Evolutionary conservation across 2,888 invertebrate genomes (phyloP), one percentile per base, ranked within the genome.

Genomic region (Orgyia antiqua): DNA sequence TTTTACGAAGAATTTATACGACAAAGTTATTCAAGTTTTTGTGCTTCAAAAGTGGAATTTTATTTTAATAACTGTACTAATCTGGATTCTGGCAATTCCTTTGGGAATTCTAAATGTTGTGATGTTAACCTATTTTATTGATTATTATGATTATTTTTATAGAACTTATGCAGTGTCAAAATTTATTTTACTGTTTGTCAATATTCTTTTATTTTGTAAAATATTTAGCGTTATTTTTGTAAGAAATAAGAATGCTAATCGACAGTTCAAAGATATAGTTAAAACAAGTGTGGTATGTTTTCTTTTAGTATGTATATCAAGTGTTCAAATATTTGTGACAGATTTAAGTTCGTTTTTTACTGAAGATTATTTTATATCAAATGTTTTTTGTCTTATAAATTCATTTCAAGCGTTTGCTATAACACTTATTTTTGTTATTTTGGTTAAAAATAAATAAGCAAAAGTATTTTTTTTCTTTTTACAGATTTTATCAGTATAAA

Each of bases 1-100:
- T 1, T 79, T 73, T 34, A 69, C 74, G 0, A 75, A 70, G 38
- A 70, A 75, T 30, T 39, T 82, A 4, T 78, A 76, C 40, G 64
- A 74, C 9, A 77, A 77, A 51, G 58, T 77, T 4, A 64, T 78
- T 1, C 24, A 64, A 2, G 78, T 74, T 23, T 73, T 72, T 15
- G 36, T 43, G 2, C 25, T 52, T 3, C 44, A 50, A n/a, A 58
- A 58, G 21, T 38, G 36, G 7, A 64, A 53, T 19, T 49, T 76
- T 2, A 5, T 45, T 0, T 1, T 54, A 0, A 29, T 61, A 0
- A 61, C 63, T 0, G 10, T 56, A 2, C 10, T 56, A 0, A 51
- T 71, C 15, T 79, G 73, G 73, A 19, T 44, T 0, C 11, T 59
- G 1, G 52, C 69, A 1, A 25, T 71, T 8, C 66, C 67, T 0